Conservation (phyloP, 2,113 vertebrate genomes). For the Balaeniceps rex region DNA sequence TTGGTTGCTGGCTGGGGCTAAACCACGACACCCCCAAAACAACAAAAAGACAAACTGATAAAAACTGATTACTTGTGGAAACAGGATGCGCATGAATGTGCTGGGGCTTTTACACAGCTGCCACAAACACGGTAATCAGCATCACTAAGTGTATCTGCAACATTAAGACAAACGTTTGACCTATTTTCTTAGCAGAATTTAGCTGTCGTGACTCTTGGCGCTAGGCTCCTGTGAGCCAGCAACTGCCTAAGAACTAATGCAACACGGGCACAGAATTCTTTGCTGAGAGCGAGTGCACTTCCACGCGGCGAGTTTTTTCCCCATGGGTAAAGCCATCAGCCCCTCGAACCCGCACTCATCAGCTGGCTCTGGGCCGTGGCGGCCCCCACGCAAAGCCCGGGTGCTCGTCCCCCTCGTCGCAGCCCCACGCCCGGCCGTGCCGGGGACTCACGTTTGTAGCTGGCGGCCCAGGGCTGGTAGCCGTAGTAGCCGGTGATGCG, state of each 20-base stretch:
- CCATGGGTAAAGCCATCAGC: not conserved
- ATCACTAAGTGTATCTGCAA: not conserved
- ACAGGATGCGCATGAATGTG: not conserved
- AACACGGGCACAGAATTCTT: not conserved
- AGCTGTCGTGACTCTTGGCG: not conserved
- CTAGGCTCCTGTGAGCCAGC: not conserved
- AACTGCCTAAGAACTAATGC: not conserved
- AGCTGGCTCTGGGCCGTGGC: not conserved
- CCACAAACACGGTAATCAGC: not conserved
- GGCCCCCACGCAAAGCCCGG: not conserved
- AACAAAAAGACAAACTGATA: not conserved
- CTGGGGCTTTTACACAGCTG: not conserved
- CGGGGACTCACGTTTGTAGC: constrained; percentile 84
- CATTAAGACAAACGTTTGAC: not conserved
- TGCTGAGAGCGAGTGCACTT: not conserved
- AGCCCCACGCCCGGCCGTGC: not conserved
- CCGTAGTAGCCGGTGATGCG: constrained; percentile 95
- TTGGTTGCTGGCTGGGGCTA: no score
- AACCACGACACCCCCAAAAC: no score
- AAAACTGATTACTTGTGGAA: not conserved
- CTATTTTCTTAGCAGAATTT: not conserved
- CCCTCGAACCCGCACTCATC: not conserved
- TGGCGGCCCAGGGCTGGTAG: constrained; percentile 91
- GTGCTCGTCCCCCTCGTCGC: not conserved
- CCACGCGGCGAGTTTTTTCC: not conserved